Evolutionary conservation across 1,140 invertebrate genomes (phyloP), one percentile per base, ranked within the genome.

Genomic region (Plutomurus gul): DNA sequence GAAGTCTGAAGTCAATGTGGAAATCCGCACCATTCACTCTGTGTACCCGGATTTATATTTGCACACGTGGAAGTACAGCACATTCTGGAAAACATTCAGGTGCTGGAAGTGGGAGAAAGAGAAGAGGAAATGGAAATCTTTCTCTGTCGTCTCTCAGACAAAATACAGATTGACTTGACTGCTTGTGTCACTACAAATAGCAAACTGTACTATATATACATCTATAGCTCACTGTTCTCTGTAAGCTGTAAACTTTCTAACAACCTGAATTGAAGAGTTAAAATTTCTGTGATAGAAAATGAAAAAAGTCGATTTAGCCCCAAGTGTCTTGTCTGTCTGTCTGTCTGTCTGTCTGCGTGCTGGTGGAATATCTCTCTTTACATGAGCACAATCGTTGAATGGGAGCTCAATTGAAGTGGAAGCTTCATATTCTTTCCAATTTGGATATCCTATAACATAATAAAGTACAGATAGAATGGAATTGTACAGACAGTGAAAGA

Each of bases 221-320:
- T n/a, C n/a, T n/a, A n/a, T n/a, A n/a, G n/a, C n/a, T n/a, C n/a
- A n/a, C n/a, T n/a, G n/a, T n/a, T n/a, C n/a, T n/a, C n/a, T n/a
- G n/a, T n/a, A n/a, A n/a, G n/a, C n/a, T n/a, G n/a, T n/a, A n/a
- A n/a, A n/a, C n/a, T n/a, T n/a, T n/a, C n/a, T n/a, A n/a, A n/a
- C n/a, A n/a, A n/a, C n/a, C n/a, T n/a, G n/a, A n/a, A n/a, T n/a
- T n/a, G n/a, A n/a, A n/a, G n/a, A n/a, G n/a, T n/a, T n/a, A n/a
- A 65, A 65, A 65, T 36, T 65, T 60, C 18, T 65, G 27, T 65
- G 30, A 65, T 65, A n/a, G 56, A 33, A n/a, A n/a, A n/a, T n/a
- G n/a, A n/a, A 65, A 65, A 65, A 65, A 65, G 56, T 65, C 27
- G 56, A 65, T 65, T 65, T 65, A 65, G 56, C 56, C 56, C 16